These are phyloP conservation scores for Montipora efflorescens DNA, from an alignment of 64 coral and sea anemone species.

Conservation along the genomic window DNA sequence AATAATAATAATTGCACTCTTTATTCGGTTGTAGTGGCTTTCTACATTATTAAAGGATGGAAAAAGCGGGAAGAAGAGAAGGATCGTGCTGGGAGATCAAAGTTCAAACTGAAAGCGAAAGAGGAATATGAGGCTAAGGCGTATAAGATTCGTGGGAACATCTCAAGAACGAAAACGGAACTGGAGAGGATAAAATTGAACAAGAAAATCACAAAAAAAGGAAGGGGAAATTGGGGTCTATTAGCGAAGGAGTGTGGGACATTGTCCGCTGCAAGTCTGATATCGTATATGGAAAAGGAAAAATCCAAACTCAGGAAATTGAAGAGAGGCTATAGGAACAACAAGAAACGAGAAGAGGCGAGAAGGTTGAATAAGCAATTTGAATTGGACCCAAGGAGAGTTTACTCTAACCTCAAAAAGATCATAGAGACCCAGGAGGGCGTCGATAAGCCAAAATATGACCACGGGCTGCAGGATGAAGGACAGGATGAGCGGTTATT, in stretches of 20 bases:
- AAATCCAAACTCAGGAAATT: slow-evolving; percentile 54
- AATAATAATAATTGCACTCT: too few species aligned
- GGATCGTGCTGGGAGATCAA: slow-evolving; percentile 43
- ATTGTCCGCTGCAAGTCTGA: slow-evolving; percentile 56
- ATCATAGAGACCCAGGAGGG: slow-evolving; percentile 51
- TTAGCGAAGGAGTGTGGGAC: slow-evolving; percentile 48
- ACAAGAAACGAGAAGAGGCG: slow-evolving; percentile 51
- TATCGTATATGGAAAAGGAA: slow-evolving; percentile 18
- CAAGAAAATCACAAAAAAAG: slow-evolving; percentile 49
- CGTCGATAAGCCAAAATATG: slow-evolving; percentile 47
- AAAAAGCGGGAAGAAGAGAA: slow-evolving; percentile 11
- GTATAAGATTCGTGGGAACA: slow-evolving; percentile 35
- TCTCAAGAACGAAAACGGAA: slow-evolving; percentile 47
- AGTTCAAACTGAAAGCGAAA: slow-evolving; percentile 53
- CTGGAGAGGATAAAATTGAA: slow-evolving; percentile 28
- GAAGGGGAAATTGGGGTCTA: slow-evolving; percentile 33
- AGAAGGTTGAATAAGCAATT: slow-evolving; percentile 54
- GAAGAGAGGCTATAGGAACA: slow-evolving; percentile 62
- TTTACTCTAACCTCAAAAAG: slow-evolving; percentile 56
- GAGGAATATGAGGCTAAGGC: slow-evolving; percentile 43
- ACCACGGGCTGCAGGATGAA: slow-evolving; percentile 9
- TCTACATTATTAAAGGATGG: neutral
- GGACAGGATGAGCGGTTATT: slow-evolving; percentile 1
- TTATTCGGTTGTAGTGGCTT: slow-evolving; percentile 22
- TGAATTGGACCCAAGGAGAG: neutral